phyloP scores from a whole-genome alignment of 2,113 vertebrate genomes.

The Platichthys stellatus region DNA sequence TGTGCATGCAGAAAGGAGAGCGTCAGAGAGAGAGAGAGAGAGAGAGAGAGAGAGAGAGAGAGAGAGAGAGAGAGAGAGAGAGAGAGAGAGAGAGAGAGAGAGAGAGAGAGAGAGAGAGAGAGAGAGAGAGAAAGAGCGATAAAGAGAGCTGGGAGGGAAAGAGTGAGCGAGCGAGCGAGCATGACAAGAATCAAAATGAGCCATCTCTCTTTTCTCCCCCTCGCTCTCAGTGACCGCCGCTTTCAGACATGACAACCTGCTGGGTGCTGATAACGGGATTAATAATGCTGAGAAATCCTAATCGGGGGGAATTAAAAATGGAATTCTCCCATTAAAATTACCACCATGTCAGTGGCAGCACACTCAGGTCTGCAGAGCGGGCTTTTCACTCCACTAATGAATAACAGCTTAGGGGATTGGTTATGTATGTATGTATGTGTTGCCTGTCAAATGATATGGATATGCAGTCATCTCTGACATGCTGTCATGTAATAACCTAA shows the following conservation, averaged over 20 bases:
- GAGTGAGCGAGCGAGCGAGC: constrained; percentile 4
- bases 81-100: constrained; percentile 27
- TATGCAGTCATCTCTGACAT: constrained; percentile 40
- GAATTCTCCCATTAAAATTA: constrained; percentile 95
- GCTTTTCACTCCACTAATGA: constrained; percentile 55
- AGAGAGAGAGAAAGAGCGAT: constrained; percentile 28
- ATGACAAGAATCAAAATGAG: constrained; percentile 56
- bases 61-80: constrained; percentile 27
- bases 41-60: constrained; percentile 19
- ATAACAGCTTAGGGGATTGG: constrained; percentile 58
- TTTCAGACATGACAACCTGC: constrained; percentile 92
- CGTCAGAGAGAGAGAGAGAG: constrained; percentile 15
- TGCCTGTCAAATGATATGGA: constrained; percentile 56
- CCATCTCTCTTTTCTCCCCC: constrained; percentile 39
- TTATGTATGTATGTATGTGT: constrained; percentile 41
- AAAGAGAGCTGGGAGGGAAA: constrained; percentile 21
- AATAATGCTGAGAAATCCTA: constrained; percentile 93
- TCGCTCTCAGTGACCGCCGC: constrained; percentile 86
- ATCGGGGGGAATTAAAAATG: constrained; percentile 94
- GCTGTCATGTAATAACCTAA: constrained; percentile 38
- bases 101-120: constrained; percentile 9
- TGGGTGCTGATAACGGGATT: constrained; percentile 99
- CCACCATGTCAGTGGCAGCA: constrained; percentile 80
- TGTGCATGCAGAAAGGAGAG: constrained; percentile 28
- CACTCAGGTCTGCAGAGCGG: constrained; percentile 40